Base-by-base conservation (phyloP, 2,888 invertebrate genomes). In the Arrhopalites spinosus region DNA sequence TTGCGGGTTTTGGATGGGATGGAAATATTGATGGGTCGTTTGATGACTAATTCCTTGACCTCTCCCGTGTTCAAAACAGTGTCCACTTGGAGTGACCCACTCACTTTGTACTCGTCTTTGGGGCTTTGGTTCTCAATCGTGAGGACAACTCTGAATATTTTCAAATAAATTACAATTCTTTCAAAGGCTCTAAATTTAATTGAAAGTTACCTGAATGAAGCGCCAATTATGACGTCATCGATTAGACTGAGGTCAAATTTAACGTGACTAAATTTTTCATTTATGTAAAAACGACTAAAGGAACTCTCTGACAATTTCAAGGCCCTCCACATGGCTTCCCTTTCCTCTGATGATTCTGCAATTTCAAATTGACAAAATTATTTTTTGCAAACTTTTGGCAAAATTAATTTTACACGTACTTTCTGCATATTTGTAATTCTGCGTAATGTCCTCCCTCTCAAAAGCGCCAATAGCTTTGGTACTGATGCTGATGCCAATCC, bases 191-290 rank as follows among this genome's bases (percentile, higher is more conserved):
- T n/a, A n/a, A n/a, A n/a, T n/a, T 7, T 15, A 45, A 45, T 45
- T 7, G 15, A 7, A 15, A 45, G n/a, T 74, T 91, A 93, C 86
- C 88, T 90, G 84, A 95, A 95, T 64, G 91, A 90, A 84, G 93
- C 90, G 0, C 96, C 96, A 83, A 96, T 93, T 83, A 93, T 90
- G 68, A 95, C 93, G 83, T 95, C 93, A 83, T 95, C 94, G 74
- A 89, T 87, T 0, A 95, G 87, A 83, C 92, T 91, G 84, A 96
- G 92, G 81, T 93, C 91, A 84, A 96, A 96, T 78, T 89, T 87
- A 29, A 96, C 89, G 80, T 96, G 95, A 85, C 95, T 94, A 85
- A 95, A 94, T 76, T 91, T 92, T 83, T 94, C 94, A 84, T 95
- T 95, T 8, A 95, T 88, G 84, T 95, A 95, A 84, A 94, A 95